Conservation (phyloP, 2,888 invertebrate species). For the Reticulitermes lucifugus region DNA sequence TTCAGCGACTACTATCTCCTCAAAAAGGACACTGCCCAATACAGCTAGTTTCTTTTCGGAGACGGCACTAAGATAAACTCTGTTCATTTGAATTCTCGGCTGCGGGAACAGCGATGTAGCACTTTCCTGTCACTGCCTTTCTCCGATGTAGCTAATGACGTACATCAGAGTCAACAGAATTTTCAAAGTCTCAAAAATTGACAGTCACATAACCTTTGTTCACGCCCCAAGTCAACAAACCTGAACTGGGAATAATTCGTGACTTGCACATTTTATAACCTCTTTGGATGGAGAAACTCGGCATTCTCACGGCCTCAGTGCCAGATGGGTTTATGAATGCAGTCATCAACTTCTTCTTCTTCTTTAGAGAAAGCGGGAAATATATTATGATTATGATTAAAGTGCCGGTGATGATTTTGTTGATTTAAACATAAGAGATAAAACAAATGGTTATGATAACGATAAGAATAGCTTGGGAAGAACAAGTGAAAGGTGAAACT, state of each 20-base stretch:
- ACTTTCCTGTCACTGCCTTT: too few relatives aligned
- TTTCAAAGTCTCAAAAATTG: too few relatives aligned
- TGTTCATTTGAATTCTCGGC: too few relatives aligned
- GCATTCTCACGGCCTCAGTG: conserved; percentile 3
- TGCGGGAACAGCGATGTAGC: too few relatives aligned
- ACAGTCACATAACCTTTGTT: background rate
- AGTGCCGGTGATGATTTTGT: background rate
- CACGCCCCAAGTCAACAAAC: background rate
- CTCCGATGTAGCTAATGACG: too few relatives aligned
- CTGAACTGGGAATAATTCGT: background rate
- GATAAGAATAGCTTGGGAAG: background rate
- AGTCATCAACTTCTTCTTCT: background rate
- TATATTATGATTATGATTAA: background rate
- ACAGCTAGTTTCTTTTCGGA: too few relatives aligned
- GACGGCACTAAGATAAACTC: too few relatives aligned
- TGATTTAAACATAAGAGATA: background rate
- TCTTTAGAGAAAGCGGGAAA: conserved; percentile 19
- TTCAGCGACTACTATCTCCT: too few relatives aligned
- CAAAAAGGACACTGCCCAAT: too few relatives aligned
- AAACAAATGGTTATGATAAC: background rate
- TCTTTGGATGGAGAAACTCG: conserved; percentile 14
- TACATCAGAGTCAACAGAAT: too few relatives aligned
- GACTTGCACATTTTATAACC: conserved; percentile 17
- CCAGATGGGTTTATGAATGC: background rate
- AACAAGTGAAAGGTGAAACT: background rate